Evolutionary conservation across 2,888 invertebrate genomes (phyloP).

Genomic region (Apotomis capreana): DNA sequence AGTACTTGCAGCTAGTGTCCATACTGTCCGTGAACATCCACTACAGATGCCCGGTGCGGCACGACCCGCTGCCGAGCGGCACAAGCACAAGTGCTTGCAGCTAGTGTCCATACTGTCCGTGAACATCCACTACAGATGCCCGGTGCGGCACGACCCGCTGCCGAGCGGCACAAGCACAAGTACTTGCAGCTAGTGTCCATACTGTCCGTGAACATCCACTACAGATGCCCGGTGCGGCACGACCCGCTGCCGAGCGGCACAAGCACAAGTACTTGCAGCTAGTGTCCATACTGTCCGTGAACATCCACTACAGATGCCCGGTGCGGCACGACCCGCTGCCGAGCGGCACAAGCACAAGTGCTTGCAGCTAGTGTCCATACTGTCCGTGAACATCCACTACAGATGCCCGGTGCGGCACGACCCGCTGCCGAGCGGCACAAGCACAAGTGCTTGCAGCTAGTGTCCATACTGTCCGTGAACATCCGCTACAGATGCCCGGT

Average conservation of each 20-base stretch:
- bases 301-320: conserved; percentile 3
- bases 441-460: conserved; percentile 92
- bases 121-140: conserved; percentile 96
- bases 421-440: too few relatives aligned
- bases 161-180: too few relatives aligned
- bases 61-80: too few relatives aligned
- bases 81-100: conserved; percentile 93
- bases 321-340: too few relatives aligned
- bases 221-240: conserved; percentile 87
- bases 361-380: conserved; percentile 73
- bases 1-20: conserved; percentile 87
- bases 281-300: neutral
- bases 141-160: conserved; percentile 93
- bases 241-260: too few relatives aligned
- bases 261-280: conserved; percentile 92
- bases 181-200: conserved; percentile 86
- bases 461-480: neutral
- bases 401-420: conserved; percentile 94
- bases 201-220: neutral
- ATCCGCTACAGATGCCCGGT: conserved; percentile 81
- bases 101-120: conserved; percentile 70
- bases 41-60: neutral
- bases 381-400: conserved; percentile 94
- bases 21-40: neutral
- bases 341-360: too few relatives aligned